phyloP scores from a whole-genome alignment of 2,797 vertebrate species.

The Catamblyrhynchus diadema region DNA sequence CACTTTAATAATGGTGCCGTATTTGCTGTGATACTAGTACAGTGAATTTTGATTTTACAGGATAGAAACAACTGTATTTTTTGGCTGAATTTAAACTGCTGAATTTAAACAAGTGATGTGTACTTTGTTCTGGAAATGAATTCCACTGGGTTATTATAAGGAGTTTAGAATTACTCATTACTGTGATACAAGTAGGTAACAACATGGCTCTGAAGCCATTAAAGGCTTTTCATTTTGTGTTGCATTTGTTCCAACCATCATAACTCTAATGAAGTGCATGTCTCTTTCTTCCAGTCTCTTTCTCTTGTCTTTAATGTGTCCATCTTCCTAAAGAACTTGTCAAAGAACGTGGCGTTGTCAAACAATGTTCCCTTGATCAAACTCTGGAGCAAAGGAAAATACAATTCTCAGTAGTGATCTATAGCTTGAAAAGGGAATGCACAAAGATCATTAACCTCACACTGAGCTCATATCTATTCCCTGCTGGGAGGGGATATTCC shows the following conservation, averaged over 20 bases:
- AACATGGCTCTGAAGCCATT: not conserved
- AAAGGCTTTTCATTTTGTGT: not conserved
- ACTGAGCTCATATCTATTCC: not conserved
- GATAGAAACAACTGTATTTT: not conserved
- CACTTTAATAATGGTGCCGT: not conserved
- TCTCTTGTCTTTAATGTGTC: not conserved
- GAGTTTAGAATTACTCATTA: not conserved
- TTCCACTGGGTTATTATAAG: not conserved
- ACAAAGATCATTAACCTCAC: not conserved
- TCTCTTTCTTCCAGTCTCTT: not conserved
- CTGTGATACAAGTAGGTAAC: not conserved
- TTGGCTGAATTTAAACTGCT: not conserved
- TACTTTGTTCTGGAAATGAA: not conserved
- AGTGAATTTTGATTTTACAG: not conserved
- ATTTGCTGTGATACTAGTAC: not conserved
- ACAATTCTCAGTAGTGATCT: not conserved
- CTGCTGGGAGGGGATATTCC: not conserved
- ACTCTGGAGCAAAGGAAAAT: not conserved
- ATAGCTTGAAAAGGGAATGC: not conserved
- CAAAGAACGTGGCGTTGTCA: fast-evolving
- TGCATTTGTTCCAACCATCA: not conserved
- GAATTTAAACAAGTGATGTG: not conserved
- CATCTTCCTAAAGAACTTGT: not conserved
- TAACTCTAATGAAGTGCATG: not conserved
- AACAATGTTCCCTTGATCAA: not conserved